These are phyloP conservation scores for Tetraneura akinire DNA, from an alignment of 1,140 invertebrate genomes.

Conservation along the genomic window DNA sequence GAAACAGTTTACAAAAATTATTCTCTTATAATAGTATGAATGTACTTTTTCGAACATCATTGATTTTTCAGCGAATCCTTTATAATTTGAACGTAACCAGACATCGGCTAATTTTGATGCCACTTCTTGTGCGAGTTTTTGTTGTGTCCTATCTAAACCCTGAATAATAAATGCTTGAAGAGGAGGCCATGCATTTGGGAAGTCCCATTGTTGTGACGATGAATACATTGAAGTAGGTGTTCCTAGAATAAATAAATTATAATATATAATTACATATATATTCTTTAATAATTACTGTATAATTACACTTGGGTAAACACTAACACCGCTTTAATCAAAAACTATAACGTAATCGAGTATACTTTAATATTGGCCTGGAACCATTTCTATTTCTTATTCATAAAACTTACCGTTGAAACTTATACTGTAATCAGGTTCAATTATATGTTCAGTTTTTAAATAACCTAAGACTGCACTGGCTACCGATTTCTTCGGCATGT, in stretches of 20 bases:
- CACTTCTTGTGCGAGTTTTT: constrained; percentile 59
- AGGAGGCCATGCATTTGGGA: constrained; percentile 85
- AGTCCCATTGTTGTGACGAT: constrained; percentile 86
- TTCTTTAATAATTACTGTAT: too few relatives aligned
- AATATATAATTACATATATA: too few relatives aligned
- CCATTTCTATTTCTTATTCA: too few relatives aligned
- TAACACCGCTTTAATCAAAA: not conserved
- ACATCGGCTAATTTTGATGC: constrained; percentile 63
- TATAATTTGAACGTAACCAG: constrained; percentile 66
- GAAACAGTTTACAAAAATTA: too few relatives aligned
- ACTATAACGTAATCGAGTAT: not conserved
- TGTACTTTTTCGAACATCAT: constrained; percentile 84
- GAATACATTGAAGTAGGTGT: constrained; percentile 71
- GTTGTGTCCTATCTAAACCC: constrained; percentile 63
- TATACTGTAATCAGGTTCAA: constrained; percentile 54
- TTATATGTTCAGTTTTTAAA: constrained; percentile 61
- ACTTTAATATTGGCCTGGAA: not conserved
- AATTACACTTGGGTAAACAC: too few relatives aligned
- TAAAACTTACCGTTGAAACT: constrained; percentile 47
- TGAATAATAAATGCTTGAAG: constrained; percentile 70
- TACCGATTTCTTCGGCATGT: constrained; percentile 53
- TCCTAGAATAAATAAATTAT: constrained; percentile 60
- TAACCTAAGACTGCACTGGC: constrained; percentile 61
- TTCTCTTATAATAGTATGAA: too few relatives aligned
- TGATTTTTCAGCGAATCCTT: constrained; percentile 61